Conservation (phyloP, 2,888 invertebrate species). For the Platerodrilus igneus region DNA sequence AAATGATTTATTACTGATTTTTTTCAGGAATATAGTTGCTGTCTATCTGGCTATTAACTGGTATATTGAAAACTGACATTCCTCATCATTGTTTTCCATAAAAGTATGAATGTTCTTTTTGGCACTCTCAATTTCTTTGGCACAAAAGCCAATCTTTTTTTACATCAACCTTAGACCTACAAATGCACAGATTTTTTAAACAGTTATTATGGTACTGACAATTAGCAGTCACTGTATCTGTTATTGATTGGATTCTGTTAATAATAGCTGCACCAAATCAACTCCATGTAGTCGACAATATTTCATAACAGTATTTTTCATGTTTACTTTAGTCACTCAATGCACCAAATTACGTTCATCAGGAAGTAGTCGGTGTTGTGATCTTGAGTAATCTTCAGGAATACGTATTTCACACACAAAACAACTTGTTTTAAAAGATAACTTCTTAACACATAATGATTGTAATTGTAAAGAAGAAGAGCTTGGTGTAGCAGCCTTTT, state of each 20-base stretch:
- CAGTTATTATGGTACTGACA: conserved; percentile 3
- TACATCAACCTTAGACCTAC: too few species aligned
- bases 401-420: too few species aligned
- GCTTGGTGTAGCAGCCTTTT: conserved; percentile 1
- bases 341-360: not conserved
- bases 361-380: conserved; percentile 1
- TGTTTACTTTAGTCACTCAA: conserved; percentile 6
- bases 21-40: conserved; percentile 5
- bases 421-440: not conserved
- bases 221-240: conserved; percentile 3
- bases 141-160: conserved; percentile 8
- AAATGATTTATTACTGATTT: conserved; percentile 12
- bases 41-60: conserved; percentile 5
- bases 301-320: conserved; percentile 1
- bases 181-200: too few species aligned
- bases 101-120: conserved; percentile 10
- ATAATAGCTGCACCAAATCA: conserved; percentile 2
- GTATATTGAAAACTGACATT: conserved; percentile 6
- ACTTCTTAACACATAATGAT: not conserved
- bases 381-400: not conserved
- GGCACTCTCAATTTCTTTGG: conserved; percentile 9
- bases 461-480: not conserved
- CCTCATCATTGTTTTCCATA: conserved; percentile 9
- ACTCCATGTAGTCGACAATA: not conserved
- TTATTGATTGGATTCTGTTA: not conserved